Base-by-base conservation (phyloP, 2,888 invertebrate species). In the Lasioglossum calceatum region DNA sequence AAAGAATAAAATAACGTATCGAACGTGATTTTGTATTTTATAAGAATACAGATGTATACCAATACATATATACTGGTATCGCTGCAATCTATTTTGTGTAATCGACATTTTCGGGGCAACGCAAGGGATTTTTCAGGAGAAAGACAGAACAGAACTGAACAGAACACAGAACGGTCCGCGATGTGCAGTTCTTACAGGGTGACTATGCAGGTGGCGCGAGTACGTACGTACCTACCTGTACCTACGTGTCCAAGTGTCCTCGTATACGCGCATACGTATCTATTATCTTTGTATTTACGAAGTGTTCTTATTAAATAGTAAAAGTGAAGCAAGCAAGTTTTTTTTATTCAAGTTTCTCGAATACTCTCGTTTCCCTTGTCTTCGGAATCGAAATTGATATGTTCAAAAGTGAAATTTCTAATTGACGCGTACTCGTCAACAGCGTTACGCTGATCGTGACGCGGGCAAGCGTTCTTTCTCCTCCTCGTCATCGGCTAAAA, bases 401-500 rank as follows among this genome's bases (percentile, higher is more conserved):
- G 16, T 64, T 64, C 16, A 7, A 64, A 32, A 64, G 64, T 64
- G 64, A 64, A 27, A 32, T 64, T 64, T 32, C 5, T 0, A 16
- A 7, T 32, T 16, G 64, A 32, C 64, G 16, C 61, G 42, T 7
- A 14, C 10, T 12, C 32, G 10, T 14, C 14, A 12, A 32, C 19
- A 19, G 10, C 47, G 12, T 32, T 12, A 64, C 7, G 27, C 50
- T 14, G 16, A 16, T 44, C 5, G 77, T 0, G 19, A 39, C 2
- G 14, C 3, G 64, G 42, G 61, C 27, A 0, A 27, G 32, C 32
- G 64, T 64, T 64, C 64, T 7, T 32, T 27, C 0, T 73, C 42
- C 10, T 76, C 74, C 19, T 91, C 58, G 47, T 86, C 77, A 3
- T 1, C n/a, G n/a, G 58, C 32, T 2, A 23, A 36, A n/a, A 95